Evolutionary conservation across 1,140 invertebrate genomes (phyloP), one percentile per base, ranked within the genome.

Genomic region (Anastatus disparis): DNA sequence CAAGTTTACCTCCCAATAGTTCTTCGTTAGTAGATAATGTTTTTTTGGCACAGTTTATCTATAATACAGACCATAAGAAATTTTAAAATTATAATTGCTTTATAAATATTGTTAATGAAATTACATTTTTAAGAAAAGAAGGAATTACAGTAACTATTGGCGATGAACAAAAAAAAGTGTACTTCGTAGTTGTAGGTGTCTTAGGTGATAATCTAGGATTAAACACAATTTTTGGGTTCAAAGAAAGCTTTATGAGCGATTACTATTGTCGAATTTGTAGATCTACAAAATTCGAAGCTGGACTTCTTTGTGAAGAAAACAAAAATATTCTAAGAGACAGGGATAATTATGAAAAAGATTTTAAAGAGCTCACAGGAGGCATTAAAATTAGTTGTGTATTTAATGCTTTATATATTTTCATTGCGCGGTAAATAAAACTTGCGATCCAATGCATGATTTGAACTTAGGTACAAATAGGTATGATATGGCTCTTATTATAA

Each of bases 151-250:
- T 56, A 17, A 12, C 48, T 50, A 15, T 48, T 31, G 17, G 35
- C 20, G 12, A 17, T 3, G 26, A 48, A 35, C 2, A 7, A 1
- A 3, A n/a, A 3, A 13, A 17, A n/a, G 44, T 64, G 1, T 64
- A 64, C 20, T 64, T 64, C n/a, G 10, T 15, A 12, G 8, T 61
- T 1, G 8, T 38, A 20, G 17, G 17, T 42, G 8, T 61, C 22
- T 15, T 42, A 44, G 40, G 40, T 22, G 44, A 64, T 31, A 44
- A 64, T 64, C 17, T 64, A 50, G 61, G 27, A 15, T 15, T 64
- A 10, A 38, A 64, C 27, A 29, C 3, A 20, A 15, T 64, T 3
- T 31, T 64, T 26, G 61, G 61, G 29, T 64, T 64, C 15, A 27
- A 64, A 31, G 44, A 46, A n/a, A 48, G 61, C 17, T 64, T 64